Conservation (phyloP, 2,888 invertebrate genomes). For the Polydrusus pterygomalis region DNA sequence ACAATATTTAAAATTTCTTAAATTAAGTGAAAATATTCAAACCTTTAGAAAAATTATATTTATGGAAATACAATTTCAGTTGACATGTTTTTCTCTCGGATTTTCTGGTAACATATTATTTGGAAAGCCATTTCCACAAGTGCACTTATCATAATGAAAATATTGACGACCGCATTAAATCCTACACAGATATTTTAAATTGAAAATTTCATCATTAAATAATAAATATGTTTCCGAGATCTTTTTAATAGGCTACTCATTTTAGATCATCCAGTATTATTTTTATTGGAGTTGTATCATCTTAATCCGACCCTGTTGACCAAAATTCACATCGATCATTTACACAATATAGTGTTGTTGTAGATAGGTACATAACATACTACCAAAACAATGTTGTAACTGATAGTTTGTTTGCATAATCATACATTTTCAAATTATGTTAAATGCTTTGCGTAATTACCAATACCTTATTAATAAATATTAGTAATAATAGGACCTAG, state of each 20-base stretch:
- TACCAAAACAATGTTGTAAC: constrained; percentile 7
- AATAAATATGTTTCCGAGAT: neutral
- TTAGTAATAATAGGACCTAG: neutral
- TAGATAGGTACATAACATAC: too few species aligned
- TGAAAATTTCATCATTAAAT: neutral
- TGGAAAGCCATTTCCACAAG: neutral
- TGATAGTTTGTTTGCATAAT: neutral
- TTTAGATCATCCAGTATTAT: too few species aligned
- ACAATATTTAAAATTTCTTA: too few species aligned
- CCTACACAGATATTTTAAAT: neutral
- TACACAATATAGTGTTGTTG: neutral
- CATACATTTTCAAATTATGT: constrained; percentile 14
- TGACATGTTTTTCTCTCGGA: neutral
- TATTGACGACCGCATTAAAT: neutral
- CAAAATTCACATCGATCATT: neutral
- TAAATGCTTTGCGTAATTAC: constrained; percentile 5
- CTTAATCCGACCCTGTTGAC: neutral
- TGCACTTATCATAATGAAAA: neutral
- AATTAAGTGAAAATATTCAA: too few species aligned
- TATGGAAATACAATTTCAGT: neutral
- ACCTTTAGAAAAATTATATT: neutral
- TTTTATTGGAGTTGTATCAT: too few species aligned
- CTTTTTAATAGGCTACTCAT: too few species aligned
- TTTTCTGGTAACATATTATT: neutral
- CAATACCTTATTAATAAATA: constrained; percentile 8